Base-by-base conservation (phyloP, 92 coral and sea anemone genomes). In the Pocillopora meandrina region DNA sequence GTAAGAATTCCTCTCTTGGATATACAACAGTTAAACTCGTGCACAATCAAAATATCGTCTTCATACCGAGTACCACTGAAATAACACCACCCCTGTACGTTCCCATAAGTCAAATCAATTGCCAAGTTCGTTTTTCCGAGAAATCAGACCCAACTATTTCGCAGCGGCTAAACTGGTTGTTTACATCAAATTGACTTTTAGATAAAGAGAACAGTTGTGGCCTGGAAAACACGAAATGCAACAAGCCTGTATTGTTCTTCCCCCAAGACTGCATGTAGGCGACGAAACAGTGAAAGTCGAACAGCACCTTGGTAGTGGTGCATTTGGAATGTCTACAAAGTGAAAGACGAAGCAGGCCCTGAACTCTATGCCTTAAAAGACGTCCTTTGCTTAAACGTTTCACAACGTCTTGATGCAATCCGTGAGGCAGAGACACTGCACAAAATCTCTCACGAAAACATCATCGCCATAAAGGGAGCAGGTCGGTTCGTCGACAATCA, bases 321-420 rank as follows among this genome's bases (percentile, higher is more conserved):
- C 95, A 6, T 94, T 94, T 68, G 95, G 98, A 1, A 36, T 20
- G 98, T 94, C 17, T 94, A 85, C 80, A 84, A 85, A 72, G 98
- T 86, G 2, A 71, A 34, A 62, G 85, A 82, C 18, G 75, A 72
- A 10, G 84, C 69, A 56, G 66, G 80, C 56, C 64, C 61, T 56
- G 77, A 74, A 18, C 23, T 36, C 52, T 79, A 79, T 49, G 83
- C 83, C 4, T 79, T 81, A 31, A 72, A 81, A 71, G 76, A 71
- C n/a, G 56, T 70, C 18, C 56, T 47, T 1, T 81, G 85, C 13
- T 57, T n/a, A 35, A 12, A 70, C 14, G 34, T 0, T 6, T 61
- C 35, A 34, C 59, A 56, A 3, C 17, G 57, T 35, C 68, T 57
- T 35, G 36, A 82, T 14, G 85, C 21, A 12, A 9, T 70, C 21